Evolutionary conservation across 2,888 invertebrate species (phyloP).

Genomic region (Macrosiphum euphorbiae): DNA sequence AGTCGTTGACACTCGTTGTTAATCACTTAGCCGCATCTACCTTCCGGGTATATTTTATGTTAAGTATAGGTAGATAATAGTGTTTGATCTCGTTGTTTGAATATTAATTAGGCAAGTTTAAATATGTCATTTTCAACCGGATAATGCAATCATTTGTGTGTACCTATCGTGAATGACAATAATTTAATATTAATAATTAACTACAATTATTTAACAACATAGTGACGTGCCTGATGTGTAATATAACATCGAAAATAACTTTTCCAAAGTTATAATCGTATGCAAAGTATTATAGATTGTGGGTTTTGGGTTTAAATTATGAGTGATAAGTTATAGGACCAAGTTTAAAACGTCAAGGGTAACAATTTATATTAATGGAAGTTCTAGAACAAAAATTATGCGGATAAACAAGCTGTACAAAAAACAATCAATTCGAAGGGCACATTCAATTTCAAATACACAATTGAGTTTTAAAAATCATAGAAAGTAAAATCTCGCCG

Average conservation of each 20-base stretch:
- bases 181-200: not conserved
- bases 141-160: not conserved
- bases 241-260: not conserved
- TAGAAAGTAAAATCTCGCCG: conserved; percentile 63
- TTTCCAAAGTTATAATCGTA: not conserved
- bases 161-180: not conserved
- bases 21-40: not conserved
- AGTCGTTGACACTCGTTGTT: conserved; percentile 8
- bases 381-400: not conserved
- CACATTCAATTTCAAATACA: not conserved
- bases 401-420: not conserved
- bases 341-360: not conserved
- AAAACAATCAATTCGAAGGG: conserved; percentile 23
- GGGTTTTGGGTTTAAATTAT: not conserved
- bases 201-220: not conserved
- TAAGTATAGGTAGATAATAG: not conserved
- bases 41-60: conserved; percentile 20
- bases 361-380: not conserved
- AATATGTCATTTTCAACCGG: conserved; percentile 14
- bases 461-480: conserved; percentile 38
- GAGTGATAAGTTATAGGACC: not conserved
- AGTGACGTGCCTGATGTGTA: not conserved
- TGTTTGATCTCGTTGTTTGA: conserved; percentile 29
- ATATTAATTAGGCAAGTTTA: not conserved
- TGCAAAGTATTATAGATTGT: not conserved